Evolutionary conservation across 2,888 invertebrate genomes (phyloP), one percentile per base, ranked within the genome.

Genomic region (Leptopilina syphax): DNA sequence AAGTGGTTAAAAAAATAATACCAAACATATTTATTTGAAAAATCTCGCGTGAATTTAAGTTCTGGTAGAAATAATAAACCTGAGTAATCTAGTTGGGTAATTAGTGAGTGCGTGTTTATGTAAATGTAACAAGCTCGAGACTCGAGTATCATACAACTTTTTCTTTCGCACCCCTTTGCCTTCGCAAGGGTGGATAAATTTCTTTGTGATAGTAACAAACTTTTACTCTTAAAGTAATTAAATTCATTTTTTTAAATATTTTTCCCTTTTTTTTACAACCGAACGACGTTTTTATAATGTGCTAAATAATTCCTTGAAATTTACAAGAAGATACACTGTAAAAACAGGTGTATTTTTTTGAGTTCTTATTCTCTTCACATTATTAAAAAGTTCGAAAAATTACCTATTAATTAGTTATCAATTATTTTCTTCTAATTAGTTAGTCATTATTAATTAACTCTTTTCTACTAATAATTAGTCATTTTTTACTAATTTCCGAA

Each of bases 51-150:
- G 79, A 80, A 81, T 83, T 87, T 87, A 87, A 87, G 86, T 86
- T 87, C 85, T 87, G 86, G 87, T 86, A 85, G 85, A 85, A 88
- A 87, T 88, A 88, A 89, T 89, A 88, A 88, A 87, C 85, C 84
- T 83, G 76, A 83, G 83, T 86, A 89, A 90, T 90, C 90, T 87
- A 86, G 86, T 83, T 85, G 83, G 85, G 88, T 88, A 89, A 90
- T 90, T 90, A 89, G 90, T 88, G 90, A 89, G 89, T 88, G 87
- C 90, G 88, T 89, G 90, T 90, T 90, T 90, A 90, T 90, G 90
- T 87, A 89, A 90, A 90, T 90, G 82, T 86, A 86, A 90, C 89
- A 88, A 88, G 89, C 87, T 84, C 83, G 86, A 87, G 85, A 87
- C 86, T 86, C 87, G 87, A 83, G 82, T 82, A 73, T 86, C 86